These are phyloP conservation scores for Drosophila engyochracea DNA, from an alignment of 2,888 invertebrate species.

Conservation along the genomic window DNA sequence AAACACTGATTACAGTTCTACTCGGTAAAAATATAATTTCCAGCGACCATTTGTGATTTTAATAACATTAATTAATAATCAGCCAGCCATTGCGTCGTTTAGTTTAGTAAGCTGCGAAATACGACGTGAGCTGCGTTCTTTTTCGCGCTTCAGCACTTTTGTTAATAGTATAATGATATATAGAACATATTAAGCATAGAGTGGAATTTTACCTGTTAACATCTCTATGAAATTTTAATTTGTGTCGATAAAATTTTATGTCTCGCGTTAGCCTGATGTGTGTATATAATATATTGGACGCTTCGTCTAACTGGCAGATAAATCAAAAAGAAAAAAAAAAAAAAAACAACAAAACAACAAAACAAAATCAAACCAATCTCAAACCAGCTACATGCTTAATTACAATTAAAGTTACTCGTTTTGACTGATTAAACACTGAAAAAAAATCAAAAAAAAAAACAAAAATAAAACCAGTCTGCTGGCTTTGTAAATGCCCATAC, in stretches of 20 bases:
- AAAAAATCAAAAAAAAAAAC: not conserved
- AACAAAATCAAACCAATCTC: constrained; percentile 21
- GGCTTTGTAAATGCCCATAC: constrained; percentile 21
- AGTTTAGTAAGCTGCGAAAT: not conserved
- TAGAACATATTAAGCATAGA: not conserved
- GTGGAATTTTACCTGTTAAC: not conserved
- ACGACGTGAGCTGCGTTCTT: not conserved
- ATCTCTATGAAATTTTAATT: not conserved
- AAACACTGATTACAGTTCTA: constrained; percentile 14
- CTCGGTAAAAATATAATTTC: not conserved
- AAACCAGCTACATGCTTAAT: constrained; percentile 65
- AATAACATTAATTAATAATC: constrained; percentile 10
- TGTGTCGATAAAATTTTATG: not conserved
- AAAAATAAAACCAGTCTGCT: constrained; percentile 57
- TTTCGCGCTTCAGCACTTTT: not conserved
- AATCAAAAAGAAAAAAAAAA: constrained; percentile 10
- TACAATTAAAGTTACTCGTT: constrained; percentile 47
- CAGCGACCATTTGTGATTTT: constrained; percentile 3
- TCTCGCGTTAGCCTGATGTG: not conserved
- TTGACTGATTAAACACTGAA: constrained; percentile 19
- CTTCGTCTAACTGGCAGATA: constrained; percentile 15
- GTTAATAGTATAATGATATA: not conserved
- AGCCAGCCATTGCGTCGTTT: constrained; percentile 21
- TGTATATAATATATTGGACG: not conserved
- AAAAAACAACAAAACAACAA: constrained; percentile 11